Conservation (phyloP, 1,140 invertebrate species). For the Bombus soroeensis region DNA sequence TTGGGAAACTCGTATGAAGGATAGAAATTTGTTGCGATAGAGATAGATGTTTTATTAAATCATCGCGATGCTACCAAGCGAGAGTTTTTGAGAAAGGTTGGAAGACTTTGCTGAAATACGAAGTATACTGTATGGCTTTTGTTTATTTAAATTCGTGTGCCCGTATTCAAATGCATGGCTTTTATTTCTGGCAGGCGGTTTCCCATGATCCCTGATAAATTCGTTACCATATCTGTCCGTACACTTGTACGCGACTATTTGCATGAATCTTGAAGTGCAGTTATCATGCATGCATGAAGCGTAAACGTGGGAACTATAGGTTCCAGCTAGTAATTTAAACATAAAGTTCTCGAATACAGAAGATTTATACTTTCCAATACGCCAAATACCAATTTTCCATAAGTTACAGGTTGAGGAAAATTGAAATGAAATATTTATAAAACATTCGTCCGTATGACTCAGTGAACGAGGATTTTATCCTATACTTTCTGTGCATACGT, state of each 20-base stretch:
- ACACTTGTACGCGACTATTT: slow-evolving; percentile 39
- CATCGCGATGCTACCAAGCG: too few relatives aligned
- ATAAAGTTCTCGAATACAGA: slow-evolving; percentile 31
- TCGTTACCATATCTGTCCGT: slow-evolving; percentile 48
- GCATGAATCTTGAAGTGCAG: slow-evolving; percentile 43
- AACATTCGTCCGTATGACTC: neutral
- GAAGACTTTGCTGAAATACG: neutral
- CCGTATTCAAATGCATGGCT: neutral
- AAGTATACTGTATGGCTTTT: neutral
- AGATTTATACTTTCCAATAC: slow-evolving; percentile 11
- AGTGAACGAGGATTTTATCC: neutral
- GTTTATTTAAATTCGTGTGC: neutral
- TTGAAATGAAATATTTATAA: neutral
- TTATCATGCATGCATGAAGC: slow-evolving; percentile 49
- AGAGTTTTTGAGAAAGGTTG: neutral
- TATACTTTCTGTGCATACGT: neutral
- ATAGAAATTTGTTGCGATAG: too few relatives aligned
- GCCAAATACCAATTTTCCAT: neutral
- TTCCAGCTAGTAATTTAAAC: slow-evolving; percentile 39
- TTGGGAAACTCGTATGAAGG: too few relatives aligned
- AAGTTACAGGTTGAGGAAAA: too few relatives aligned
- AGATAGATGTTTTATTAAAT: too few relatives aligned
- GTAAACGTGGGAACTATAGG: slow-evolving; percentile 49
- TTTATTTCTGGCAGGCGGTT: slow-evolving; percentile 2
- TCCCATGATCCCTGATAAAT: slow-evolving; percentile 51